A percentile compares a stretch with the other conserved stretches of the same genome.
Conservation (phyloP, 2,113 vertebrate genomes). For the Circaetus cinerascens region DNA sequence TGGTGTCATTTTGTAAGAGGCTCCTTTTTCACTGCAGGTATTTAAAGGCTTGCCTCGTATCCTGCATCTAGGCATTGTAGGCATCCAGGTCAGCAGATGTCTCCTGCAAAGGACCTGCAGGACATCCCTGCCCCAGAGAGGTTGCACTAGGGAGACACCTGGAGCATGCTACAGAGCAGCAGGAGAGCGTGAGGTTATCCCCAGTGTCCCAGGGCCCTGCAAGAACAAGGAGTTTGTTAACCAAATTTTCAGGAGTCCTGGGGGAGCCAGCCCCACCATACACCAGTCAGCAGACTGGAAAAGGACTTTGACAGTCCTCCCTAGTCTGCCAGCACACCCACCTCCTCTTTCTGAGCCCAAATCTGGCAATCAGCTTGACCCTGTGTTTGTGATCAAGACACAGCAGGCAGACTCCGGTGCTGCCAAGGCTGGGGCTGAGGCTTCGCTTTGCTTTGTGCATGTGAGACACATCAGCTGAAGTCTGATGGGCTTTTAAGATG, state of each 20-base stretch:
- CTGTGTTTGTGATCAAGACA: background rate
- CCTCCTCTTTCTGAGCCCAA: background rate
- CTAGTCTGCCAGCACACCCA: background rate
- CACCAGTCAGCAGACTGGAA: background rate
- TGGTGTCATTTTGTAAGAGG: background rate
- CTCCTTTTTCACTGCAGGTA: background rate
- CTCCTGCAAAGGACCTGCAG: background rate
- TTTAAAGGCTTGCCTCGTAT: background rate
- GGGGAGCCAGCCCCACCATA: background rate
- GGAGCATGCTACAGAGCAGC: background rate
- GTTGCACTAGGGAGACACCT: background rate
- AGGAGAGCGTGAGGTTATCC: background rate
- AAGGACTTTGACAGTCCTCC: background rate
- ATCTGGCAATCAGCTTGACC: background rate
- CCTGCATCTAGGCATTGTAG: background rate
- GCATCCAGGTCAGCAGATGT: background rate
- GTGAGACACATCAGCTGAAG: background rate
- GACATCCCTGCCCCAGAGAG: background rate
- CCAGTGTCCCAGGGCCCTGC: background rate
- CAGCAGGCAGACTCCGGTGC: background rate
- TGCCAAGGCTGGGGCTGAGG: background rate
- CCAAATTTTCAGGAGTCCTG: background rate
- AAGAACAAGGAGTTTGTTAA: background rate
- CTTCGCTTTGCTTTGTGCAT: slow-evolving; percentile 43
- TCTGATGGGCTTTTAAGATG: background rate